phyloP scores from a whole-genome alignment of 2,113 vertebrate genomes.

The Trochalopteron elliotii region DNA sequence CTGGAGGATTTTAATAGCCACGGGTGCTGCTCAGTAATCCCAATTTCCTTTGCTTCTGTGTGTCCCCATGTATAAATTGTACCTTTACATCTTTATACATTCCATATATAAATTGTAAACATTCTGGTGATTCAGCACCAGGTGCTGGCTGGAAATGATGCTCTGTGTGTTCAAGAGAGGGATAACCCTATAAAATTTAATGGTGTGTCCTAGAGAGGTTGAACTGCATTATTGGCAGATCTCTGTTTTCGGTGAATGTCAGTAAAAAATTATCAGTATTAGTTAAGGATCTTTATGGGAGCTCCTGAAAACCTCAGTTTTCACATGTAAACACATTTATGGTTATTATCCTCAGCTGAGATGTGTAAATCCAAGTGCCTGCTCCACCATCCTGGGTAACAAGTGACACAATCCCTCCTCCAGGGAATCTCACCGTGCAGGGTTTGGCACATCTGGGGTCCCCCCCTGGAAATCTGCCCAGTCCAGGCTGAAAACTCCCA shows the following conservation, averaged over 20 bases:
- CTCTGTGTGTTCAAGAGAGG: not conserved
- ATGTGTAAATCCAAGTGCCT: not conserved
- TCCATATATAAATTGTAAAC: no score
- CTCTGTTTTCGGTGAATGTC: not conserved
- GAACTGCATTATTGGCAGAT: not conserved
- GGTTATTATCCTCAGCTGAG: not conserved
- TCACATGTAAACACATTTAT: not conserved
- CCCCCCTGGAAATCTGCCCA: not conserved
- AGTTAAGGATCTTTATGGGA: not conserved
- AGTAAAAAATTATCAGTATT: not conserved
- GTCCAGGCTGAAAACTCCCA: not conserved
- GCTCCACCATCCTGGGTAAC: accelerated
- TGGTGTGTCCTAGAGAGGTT: not conserved
- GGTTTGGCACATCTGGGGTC: not conserved
- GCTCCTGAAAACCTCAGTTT: not conserved
- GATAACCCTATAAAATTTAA: not conserved
- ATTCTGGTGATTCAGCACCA: not conserved
- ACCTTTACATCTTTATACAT: no score
- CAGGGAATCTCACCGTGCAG: not conserved
- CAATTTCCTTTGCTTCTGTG: not conserved
- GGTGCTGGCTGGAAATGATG: not conserved
- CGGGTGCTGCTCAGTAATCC: not conserved
- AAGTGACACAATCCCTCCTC: not conserved
- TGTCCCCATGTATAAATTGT: not conserved
- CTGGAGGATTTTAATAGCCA: not conserved